Percentiles rank a stretch among this genome's conserved stretches.
Evolutionary conservation across 2,888 invertebrate genomes (phyloP).

Genomic region (Dolichopus griseipennis): DNA sequence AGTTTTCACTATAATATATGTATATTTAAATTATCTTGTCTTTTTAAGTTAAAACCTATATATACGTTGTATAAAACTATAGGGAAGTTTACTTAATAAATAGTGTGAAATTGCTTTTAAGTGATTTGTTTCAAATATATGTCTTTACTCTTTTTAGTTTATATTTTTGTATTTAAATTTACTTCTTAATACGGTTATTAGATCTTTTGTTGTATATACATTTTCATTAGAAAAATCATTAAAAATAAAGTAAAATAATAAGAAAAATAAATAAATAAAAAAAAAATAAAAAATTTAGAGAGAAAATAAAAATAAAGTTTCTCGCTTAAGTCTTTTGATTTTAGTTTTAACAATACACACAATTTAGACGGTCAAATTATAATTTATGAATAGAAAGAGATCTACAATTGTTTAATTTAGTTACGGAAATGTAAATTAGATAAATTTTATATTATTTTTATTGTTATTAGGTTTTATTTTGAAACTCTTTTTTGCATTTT

Average conservation of each 20-base stretch:
- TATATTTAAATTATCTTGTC: no score
- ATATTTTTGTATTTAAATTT: no score
- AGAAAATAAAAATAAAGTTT: background rate
- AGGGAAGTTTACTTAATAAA: background rate
- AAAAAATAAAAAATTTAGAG: background rate
- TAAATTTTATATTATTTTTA: no score
- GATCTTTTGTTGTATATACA: no score
- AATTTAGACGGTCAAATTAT: no score
- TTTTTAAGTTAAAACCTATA: no score
- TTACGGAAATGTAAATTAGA: conserved; percentile 1
- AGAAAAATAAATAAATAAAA: background rate
- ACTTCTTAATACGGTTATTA: no score
- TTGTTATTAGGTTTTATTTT: no score
- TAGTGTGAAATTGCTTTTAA: background rate
- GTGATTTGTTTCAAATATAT: background rate
- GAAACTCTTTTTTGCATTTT: no score
- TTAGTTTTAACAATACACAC: background rate
- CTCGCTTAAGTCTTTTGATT: background rate
- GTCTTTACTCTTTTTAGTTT: background rate
- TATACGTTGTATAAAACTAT: no score
- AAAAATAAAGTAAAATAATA: background rate
- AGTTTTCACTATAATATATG: no score
- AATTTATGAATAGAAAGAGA: no score
- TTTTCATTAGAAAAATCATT: background rate
- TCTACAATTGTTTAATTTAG: background rate